phyloP scores from a whole-genome alignment of 2,113 vertebrate genomes.

The Gasterosteus aculeatus region DNA sequence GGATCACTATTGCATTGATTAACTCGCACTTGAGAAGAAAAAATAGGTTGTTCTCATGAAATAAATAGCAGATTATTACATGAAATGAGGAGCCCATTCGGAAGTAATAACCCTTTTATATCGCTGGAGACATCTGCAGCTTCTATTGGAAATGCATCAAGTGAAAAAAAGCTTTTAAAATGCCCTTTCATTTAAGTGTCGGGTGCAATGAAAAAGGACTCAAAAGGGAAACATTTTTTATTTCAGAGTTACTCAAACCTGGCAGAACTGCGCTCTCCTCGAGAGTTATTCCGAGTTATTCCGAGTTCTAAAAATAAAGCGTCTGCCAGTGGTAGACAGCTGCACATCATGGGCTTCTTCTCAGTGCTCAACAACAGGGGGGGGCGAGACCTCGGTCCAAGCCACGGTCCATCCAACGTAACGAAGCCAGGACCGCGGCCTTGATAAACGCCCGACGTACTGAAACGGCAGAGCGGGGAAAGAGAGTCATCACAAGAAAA shows the following conservation, averaged over 20 bases:
- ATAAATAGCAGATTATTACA: background rate
- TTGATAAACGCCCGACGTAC: constrained; percentile 28
- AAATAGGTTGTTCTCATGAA: background rate
- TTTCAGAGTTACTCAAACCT: constrained; percentile 8
- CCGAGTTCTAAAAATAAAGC: constrained; percentile 17
- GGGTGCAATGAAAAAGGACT: background rate
- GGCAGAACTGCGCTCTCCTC: background rate
- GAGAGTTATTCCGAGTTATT: background rate
- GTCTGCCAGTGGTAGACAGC: background rate
- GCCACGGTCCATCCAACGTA: constrained; percentile 16
- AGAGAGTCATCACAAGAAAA: constrained; percentile 57
- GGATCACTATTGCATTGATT: constrained; percentile 6
- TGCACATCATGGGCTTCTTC: constrained; percentile 3
- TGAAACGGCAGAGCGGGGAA: constrained; percentile 25
- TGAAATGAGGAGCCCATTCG: background rate
- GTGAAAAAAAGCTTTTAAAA: constrained; percentile 16
- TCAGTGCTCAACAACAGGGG: background rate
- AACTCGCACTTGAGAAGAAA: background rate
- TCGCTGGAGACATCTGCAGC: background rate
- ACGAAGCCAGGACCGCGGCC: constrained; percentile 3
- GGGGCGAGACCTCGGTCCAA: constrained; percentile 4
- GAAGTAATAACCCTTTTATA: background rate
- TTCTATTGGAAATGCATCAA: background rate
- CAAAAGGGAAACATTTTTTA: constrained; percentile 2
- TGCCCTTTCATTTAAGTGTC: constrained; percentile 9